Evolutionary conservation across 1,140 invertebrate genomes (phyloP).

Genomic region (Meteorus sp.): DNA sequence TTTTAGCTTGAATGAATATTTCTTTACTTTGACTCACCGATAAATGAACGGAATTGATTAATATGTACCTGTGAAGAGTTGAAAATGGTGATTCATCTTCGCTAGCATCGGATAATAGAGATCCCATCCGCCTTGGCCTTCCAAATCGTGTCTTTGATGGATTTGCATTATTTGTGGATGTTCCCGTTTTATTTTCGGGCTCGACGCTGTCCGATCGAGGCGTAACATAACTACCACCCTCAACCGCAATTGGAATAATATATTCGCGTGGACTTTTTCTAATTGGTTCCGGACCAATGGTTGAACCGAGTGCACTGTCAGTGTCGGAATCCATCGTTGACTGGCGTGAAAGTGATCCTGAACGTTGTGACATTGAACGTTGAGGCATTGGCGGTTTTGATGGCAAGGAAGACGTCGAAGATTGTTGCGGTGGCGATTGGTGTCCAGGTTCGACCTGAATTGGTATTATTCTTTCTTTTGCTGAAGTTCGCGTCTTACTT

Average conservation of each 20-base stretch:
- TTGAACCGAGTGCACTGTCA: constrained; percentile 59
- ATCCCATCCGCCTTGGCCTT: constrained; percentile 52
- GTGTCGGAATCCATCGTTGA: constrained; percentile 72
- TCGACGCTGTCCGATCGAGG: constrained; percentile 75
- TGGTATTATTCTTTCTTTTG: constrained; percentile 64
- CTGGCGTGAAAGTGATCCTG: constrained; percentile 64
- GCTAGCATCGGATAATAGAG: constrained; percentile 62
- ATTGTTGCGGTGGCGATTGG: constrained; percentile 28
- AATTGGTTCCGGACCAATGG: constrained; percentile 70
- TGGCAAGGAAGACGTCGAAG: constrained; percentile 48
- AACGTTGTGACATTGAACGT: constrained; percentile 51
- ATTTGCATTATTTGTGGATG: constrained; percentile 49
- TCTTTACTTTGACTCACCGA: no score
- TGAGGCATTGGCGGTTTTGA: constrained; percentile 58
- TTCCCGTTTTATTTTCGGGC: constrained; percentile 65
- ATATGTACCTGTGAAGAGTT: constrained; percentile 54
- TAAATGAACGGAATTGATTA: constrained; percentile 2
- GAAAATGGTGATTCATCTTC: constrained; percentile 70
- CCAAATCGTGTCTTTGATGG: constrained; percentile 50
- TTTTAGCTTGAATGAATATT: constrained; percentile 2
- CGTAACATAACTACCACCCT: constrained; percentile 83
- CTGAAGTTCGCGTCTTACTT: constrained; percentile 32
- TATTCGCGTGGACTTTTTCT: constrained; percentile 86
- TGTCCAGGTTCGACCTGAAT: constrained; percentile 53
- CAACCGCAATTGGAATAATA: constrained; percentile 88